Evolutionary conservation across 1,140 invertebrate genomes (phyloP).

Genomic region (Aricia agestis): DNA sequence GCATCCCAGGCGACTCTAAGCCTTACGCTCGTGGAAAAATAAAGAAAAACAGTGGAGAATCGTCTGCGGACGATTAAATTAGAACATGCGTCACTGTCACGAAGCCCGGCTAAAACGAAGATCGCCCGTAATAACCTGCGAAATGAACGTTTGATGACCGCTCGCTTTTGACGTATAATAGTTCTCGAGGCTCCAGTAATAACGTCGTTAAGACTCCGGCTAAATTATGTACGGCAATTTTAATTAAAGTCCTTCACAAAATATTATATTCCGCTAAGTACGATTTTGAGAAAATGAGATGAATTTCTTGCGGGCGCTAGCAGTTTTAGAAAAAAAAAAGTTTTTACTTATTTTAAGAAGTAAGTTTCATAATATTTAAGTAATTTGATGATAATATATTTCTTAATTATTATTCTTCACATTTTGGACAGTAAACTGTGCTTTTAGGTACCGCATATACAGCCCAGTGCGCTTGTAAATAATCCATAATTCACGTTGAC

Average conservation of each 20-base stretch:
- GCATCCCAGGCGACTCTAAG: conserved; percentile 31
- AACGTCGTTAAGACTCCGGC: conserved; percentile 26
- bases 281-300: not conserved
- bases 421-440: too few species aligned
- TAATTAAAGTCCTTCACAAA: conserved; percentile 18
- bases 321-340: too few species aligned
- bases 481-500: too few species aligned
- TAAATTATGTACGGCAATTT: conserved; percentile 17
- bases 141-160: conserved; percentile 64
- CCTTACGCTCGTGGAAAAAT: conserved; percentile 30
- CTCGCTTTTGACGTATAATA: conserved; percentile 39
- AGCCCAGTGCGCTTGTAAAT: too few species aligned
- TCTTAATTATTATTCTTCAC: too few species aligned
- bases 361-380: too few species aligned
- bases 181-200: conserved; percentile 36
- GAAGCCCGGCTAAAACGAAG: conserved; percentile 42
- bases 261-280: conserved; percentile 9
- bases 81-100: conserved; percentile 65
- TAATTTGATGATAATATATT: too few species aligned
- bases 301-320: too few species aligned
- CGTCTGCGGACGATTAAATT: conserved; percentile 52
- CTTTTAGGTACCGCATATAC: too few species aligned
- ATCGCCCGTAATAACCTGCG: conserved; percentile 61
- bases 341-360: too few species aligned
- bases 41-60: conserved; percentile 32